A percentile compares a stretch with the other conserved stretches of the same genome.
phyloP scores from a whole-genome alignment of 2,888 invertebrate species.

The Yponomeuta sedellus region DNA sequence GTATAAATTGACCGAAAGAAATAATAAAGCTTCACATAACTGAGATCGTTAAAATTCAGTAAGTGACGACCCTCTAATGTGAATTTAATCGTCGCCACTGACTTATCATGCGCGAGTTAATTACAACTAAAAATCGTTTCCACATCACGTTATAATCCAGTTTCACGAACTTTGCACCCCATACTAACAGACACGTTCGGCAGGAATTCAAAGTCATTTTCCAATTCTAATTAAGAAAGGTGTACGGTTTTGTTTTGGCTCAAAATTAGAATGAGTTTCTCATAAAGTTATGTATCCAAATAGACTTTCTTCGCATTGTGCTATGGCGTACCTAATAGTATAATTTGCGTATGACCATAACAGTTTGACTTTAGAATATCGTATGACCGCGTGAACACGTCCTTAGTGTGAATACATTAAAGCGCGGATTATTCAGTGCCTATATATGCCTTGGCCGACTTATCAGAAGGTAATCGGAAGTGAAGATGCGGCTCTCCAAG shows the following conservation, averaged over 20 bases:
- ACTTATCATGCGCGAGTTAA: not conserved
- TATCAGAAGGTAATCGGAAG: not conserved
- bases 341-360: too few species aligned
- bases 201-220: not conserved
- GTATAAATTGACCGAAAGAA: too few species aligned
- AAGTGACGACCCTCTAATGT: not conserved
- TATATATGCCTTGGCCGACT: not conserved
- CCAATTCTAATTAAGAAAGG: too few species aligned
- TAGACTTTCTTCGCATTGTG: not conserved
- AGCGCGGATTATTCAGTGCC: not conserved
- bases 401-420: constrained; percentile 4
- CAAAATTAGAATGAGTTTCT: not conserved
- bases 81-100: not conserved
- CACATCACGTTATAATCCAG: not conserved
- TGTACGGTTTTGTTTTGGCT: not conserved
- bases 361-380: not conserved
- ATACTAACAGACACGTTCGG: not conserved
- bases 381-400: not conserved
- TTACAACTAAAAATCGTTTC: not conserved
- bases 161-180: not conserved
- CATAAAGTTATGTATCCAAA: not conserved
- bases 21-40: not conserved
- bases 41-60: not conserved
- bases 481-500: constrained; percentile 22
- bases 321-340: too few species aligned